phyloP scores from a whole-genome alignment of 2,113 vertebrate species.

The Peromyscus californicus region DNA sequence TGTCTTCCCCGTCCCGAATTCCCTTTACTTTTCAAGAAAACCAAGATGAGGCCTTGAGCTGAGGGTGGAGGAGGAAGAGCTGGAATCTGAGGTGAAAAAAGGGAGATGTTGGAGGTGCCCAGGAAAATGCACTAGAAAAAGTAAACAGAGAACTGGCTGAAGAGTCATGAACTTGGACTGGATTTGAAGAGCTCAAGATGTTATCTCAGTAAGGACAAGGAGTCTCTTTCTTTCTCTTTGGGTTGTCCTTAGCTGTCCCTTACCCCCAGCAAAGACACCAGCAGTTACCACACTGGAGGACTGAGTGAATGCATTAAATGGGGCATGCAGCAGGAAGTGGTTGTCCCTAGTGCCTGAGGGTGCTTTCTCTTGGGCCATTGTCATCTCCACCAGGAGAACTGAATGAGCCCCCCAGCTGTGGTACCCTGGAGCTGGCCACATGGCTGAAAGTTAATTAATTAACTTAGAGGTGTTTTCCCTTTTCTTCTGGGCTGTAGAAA shows the following conservation, averaged over 20 bases:
- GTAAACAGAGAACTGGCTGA: background rate
- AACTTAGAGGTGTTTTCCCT: background rate
- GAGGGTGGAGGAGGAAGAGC: background rate
- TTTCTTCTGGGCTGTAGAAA: background rate
- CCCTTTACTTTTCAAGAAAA: background rate
- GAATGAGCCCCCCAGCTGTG: background rate
- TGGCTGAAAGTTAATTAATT: conserved; percentile 52
- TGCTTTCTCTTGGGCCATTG: background rate
- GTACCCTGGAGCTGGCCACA: background rate
- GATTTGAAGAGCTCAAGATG: background rate
- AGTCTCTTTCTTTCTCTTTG: background rate
- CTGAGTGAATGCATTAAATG: background rate
- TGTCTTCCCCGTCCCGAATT: background rate
- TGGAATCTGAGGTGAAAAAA: background rate
- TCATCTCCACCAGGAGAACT: background rate
- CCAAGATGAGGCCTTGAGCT: background rate
- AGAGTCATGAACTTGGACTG: background rate
- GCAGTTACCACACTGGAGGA: rapidly evolving
- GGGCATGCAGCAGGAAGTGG: background rate
- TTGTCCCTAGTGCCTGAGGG: no score
- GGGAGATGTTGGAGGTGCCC: background rate
- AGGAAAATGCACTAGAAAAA: background rate
- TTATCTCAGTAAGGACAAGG: background rate
- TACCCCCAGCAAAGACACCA: background rate
- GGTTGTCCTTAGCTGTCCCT: background rate